Evolutionary conservation across 2,113 vertebrate genomes (phyloP).

Genomic region (Rhea pennata): DNA sequence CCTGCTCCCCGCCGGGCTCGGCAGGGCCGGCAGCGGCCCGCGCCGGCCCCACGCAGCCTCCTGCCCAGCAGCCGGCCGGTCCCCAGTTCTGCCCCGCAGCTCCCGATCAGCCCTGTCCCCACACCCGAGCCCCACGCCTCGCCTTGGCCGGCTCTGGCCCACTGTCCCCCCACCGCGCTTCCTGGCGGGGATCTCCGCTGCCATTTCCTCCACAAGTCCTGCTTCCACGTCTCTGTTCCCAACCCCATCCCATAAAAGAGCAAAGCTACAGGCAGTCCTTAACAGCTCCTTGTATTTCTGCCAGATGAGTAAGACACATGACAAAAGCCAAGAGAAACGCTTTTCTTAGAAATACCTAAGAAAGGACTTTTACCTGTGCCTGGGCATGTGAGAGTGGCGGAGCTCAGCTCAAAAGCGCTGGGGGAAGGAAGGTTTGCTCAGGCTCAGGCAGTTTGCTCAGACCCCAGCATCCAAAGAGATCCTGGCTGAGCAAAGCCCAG

Average conservation of each 20-base stretch:
- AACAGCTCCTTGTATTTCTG: neutral
- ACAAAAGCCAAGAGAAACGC: neutral
- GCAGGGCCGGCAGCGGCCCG: accelerated
- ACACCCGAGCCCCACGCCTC: neutral
- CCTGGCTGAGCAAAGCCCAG: neutral
- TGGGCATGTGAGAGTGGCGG: neutral
- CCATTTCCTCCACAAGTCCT: too few relatives aligned
- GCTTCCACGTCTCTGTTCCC: too few relatives aligned
- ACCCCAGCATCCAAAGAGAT: neutral
- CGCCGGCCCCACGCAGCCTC: accelerated
- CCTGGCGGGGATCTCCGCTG: too few relatives aligned
- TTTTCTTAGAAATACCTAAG: neutral
- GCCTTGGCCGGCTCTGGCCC: neutral
- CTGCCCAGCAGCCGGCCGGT: neutral
- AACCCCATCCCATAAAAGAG: neutral
- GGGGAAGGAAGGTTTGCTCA: neutral
- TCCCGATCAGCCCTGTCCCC: accelerated
- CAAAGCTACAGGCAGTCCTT: neutral
- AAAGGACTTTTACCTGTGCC: neutral
- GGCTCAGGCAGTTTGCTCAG: neutral
- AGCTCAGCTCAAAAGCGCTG: neutral
- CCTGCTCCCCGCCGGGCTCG: accelerated
- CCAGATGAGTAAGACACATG: neutral
- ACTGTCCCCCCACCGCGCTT: neutral
- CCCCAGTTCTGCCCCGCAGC: neutral